phyloP scores from a whole-genome alignment of 1,140 invertebrate genomes.

The Cephus cinctus region DNA sequence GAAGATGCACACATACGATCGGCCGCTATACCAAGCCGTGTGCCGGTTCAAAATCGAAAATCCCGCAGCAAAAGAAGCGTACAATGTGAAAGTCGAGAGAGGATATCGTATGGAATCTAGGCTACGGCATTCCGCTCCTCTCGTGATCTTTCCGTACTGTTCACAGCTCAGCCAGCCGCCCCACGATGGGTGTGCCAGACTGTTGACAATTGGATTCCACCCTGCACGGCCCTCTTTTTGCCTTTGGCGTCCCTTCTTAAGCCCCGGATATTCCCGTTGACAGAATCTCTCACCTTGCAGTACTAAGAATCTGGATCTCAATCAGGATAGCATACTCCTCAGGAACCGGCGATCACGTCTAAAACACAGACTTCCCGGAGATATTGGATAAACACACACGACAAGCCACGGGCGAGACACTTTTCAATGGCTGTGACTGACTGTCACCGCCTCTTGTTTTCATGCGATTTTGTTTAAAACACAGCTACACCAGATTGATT shows the following conservation, averaged over 20 bases:
- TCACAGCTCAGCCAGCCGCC: not conserved
- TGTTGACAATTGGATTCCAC: conserved; percentile 27
- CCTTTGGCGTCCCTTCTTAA: not conserved
- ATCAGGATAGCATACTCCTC: conserved; percentile 14
- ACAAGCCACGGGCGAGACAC: not conserved
- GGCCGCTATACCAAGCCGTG: too few relatives aligned
- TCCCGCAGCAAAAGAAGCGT: not conserved
- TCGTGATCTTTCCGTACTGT: too few relatives aligned
- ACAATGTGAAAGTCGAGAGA: conserved; percentile 13
- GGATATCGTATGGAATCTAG: conserved; percentile 21
- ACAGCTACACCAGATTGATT: too few relatives aligned
- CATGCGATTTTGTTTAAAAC: too few relatives aligned
- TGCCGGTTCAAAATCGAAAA: not conserved
- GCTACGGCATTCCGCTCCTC: conserved; percentile 21
- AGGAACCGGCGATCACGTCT: too few relatives aligned
- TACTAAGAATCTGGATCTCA: not conserved
- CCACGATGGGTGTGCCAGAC: conserved; percentile 21
- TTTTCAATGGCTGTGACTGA: conserved; percentile 16
- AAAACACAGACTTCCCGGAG: too few relatives aligned
- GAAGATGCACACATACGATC: too few relatives aligned
- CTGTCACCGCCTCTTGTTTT: conserved; percentile 15
- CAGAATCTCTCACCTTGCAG: not conserved
- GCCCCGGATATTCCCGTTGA: too few relatives aligned
- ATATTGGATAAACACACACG: too few relatives aligned
- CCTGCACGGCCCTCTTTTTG: conserved; percentile 6